Base-by-base conservation (phyloP, 2,113 vertebrate genomes). In the Crypturellus undulatus region DNA sequence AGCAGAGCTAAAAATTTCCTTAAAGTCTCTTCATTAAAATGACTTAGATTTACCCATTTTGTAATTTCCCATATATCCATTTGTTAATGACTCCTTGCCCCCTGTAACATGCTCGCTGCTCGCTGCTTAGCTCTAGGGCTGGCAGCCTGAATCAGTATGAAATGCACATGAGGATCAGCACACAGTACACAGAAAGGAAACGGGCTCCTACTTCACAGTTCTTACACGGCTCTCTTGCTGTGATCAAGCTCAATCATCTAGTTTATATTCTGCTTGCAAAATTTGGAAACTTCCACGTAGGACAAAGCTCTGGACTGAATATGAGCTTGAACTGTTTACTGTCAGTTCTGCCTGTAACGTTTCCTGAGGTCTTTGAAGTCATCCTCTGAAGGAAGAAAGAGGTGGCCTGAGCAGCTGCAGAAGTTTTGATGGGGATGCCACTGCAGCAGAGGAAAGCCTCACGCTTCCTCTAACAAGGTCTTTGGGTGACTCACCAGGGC, bases 231-330 rank as follows among this genome's bases (percentile, higher is more conserved):
- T 51, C 28, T 28, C 5, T 32, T 58, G 54, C 54, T 10, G 54
- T 32, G n/a, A 56, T 45, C 12, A 26, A 89, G 30, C 30, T 64
- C 49, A 49, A 22, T 5, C 45, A 22, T 5, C 45, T 32, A 65
- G 5, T 65, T 76, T 75, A 69, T 76, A 38, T 79, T 86, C 65
- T 58, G 65, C 58, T 83, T 58, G 45, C 26, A 40, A 62, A 70
- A 5, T 15, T 60, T 43, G 16, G 12, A 51, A 60, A 81, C 40
- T 73, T 65, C 15, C 16, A 9, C 0, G 0, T 42, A 5, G 18
- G 22, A 2, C 67, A 22, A 71, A 79, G n/a, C 69, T 89, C 36
- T 56, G 65, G 43, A 25, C 12, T 38, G 15, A 45, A 1, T 18
- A 36, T 25, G 32, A 30, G 20, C 42, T 17, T 49, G 34, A 12